Conservation (phyloP, 2,113 vertebrate species). For the Pseudopodoces humilis region DNA sequence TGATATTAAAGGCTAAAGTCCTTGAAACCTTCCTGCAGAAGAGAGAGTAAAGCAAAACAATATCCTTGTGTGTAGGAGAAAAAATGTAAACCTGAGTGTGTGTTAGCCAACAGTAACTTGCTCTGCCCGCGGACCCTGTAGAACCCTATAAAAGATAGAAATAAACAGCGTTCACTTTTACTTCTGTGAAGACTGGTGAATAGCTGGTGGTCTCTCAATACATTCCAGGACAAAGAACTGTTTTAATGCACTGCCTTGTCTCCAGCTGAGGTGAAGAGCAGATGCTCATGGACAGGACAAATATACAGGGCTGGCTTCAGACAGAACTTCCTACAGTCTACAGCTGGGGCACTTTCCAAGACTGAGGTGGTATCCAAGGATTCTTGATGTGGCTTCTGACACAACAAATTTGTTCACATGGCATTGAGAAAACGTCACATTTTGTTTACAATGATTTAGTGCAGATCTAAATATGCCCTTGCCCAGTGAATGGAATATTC, state of each 20-base stretch:
- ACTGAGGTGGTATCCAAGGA: neutral
- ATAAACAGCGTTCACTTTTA: too few species aligned
- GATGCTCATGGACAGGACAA: neutral
- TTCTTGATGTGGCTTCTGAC: neutral
- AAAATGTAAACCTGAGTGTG: too few species aligned
- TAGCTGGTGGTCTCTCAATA: too few species aligned
- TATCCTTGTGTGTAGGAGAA: too few species aligned
- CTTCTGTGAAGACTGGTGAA: too few species aligned
- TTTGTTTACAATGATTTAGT: neutral
- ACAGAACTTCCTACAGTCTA: neutral
- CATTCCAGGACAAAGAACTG: neutral
- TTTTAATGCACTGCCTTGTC: neutral
- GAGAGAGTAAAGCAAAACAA: too few species aligned
- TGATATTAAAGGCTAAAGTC: too few species aligned
- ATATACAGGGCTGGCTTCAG: neutral
- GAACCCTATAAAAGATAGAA: too few species aligned
- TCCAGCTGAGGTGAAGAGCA: neutral
- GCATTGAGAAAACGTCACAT: neutral
- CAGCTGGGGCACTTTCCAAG: neutral
- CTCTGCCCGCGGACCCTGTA: too few species aligned
- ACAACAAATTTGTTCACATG: neutral
- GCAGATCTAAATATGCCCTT: neutral
- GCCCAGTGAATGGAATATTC: neutral
- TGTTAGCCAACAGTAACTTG: too few species aligned
- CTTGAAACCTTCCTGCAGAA: too few species aligned